Evolutionary conservation across 2,888 invertebrate species (phyloP).

Genomic region (Schizotus pectinicornis): DNA sequence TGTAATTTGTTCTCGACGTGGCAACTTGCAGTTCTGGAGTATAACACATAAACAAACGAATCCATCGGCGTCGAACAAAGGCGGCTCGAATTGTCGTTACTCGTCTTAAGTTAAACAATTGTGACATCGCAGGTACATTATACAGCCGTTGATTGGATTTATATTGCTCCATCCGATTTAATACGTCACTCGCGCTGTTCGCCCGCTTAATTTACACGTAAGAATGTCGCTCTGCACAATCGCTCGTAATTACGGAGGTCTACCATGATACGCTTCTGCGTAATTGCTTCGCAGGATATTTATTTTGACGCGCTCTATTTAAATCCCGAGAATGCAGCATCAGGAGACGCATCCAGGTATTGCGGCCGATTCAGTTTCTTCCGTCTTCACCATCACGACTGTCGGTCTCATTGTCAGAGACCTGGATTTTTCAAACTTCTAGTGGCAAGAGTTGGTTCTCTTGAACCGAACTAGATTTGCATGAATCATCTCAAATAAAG

Average conservation of each 20-base stretch:
- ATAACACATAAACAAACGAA: slow-evolving; percentile 41
- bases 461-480: too few species aligned
- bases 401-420: too few species aligned
- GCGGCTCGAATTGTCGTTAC: slow-evolving; percentile 38
- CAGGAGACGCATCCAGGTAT: neutral
- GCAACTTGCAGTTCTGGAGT: neutral
- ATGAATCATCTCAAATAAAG: too few species aligned
- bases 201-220: slow-evolving; percentile 43
- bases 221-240: slow-evolving; percentile 45
- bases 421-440: too few species aligned
- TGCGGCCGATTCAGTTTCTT: neutral
- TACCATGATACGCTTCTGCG: slow-evolving; percentile 14
- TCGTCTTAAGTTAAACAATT: slow-evolving; percentile 42
- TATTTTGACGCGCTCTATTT: slow-evolving; percentile 15
- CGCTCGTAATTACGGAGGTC: slow-evolving; percentile 39
- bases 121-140: slow-evolving; percentile 41
- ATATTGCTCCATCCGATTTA: slow-evolving; percentile 43
- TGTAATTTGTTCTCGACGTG: slow-evolving; percentile 11
- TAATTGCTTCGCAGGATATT: slow-evolving; percentile 14
- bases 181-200: slow-evolving; percentile 36
- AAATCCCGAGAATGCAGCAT: slow-evolving; percentile 4
- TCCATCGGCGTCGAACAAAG: slow-evolving; percentile 43
- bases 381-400: neutral
- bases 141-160: slow-evolving; percentile 46
- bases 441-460: too few species aligned